These are phyloP conservation scores for Pteropus alecto DNA, from an alignment of 2,113 vertebrate species.

Conservation along the genomic window DNA sequence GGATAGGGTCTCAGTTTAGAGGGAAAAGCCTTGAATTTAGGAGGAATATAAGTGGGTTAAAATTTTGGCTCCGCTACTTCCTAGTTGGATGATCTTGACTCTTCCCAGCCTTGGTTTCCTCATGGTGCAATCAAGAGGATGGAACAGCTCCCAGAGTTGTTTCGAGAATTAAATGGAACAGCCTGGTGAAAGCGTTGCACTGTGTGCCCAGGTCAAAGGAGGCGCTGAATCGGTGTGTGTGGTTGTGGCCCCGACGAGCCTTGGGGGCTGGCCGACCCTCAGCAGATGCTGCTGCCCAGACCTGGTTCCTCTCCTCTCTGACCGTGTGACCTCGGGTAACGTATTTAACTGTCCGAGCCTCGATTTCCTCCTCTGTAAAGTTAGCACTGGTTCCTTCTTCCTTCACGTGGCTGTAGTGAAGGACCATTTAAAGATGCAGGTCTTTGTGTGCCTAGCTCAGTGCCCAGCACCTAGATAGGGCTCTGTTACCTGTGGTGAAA, in stretches of 20 bases:
- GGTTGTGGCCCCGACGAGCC: accelerated
- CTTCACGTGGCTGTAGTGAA: not conserved
- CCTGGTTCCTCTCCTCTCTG: not conserved
- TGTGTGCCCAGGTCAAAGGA: accelerated
- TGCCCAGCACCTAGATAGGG: accelerated
- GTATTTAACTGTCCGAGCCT: not conserved
- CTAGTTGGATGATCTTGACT: not conserved
- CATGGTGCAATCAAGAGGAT: not conserved
- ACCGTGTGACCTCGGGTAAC: not conserved
- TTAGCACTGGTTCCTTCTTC: not conserved
- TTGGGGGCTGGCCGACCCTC: not conserved
- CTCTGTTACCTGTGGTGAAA: not conserved
- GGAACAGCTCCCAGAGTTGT: not conserved
- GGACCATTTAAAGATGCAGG: not conserved
- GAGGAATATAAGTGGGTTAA: not conserved
- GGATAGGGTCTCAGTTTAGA: not conserved
- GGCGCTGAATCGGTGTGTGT: too few relatives aligned
- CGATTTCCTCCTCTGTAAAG: not conserved
- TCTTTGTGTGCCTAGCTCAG: not conserved
- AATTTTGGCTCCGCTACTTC: not conserved
- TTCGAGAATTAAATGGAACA: not conserved
- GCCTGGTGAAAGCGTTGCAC: not conserved
- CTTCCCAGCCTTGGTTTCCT: not conserved
- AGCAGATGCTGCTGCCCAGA: not conserved
- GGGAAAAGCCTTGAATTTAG: not conserved